These are phyloP conservation scores for Eupeodes luniger DNA, from an alignment of 2,888 invertebrate species.

Conservation along the genomic window DNA sequence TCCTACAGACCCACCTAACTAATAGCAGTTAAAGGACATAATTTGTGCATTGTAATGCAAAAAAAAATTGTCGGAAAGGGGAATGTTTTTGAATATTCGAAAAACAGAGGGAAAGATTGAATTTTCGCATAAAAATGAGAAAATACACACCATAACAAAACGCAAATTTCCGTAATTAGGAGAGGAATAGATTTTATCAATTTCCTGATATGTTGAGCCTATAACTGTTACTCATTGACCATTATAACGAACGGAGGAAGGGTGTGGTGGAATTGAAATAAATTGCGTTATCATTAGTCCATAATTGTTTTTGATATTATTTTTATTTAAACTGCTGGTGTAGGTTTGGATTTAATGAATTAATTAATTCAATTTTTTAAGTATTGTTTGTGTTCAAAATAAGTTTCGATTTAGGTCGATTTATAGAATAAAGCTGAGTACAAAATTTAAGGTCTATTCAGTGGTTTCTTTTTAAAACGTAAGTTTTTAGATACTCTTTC, in stretches of 20 bases:
- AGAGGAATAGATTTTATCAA: slow-evolving; percentile 65
- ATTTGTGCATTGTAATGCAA: slow-evolving; percentile 51
- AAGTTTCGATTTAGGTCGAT: too few relatives aligned
- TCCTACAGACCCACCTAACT: neutral
- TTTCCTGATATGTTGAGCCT: neutral
- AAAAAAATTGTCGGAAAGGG: neutral
- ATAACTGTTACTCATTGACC: slow-evolving; percentile 14
- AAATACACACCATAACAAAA: slow-evolving; percentile 30
- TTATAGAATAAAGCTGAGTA: too few relatives aligned
- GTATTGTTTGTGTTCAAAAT: too few relatives aligned
- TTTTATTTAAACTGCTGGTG: neutral
- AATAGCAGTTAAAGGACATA: slow-evolving; percentile 47
- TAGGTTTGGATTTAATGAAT: neutral
- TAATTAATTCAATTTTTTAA: neutral
- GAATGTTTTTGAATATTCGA: neutral
- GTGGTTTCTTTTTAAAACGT: too few relatives aligned
- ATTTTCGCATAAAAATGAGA: slow-evolving; percentile 2
- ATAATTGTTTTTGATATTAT: neutral
- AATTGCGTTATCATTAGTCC: slow-evolving; percentile 12
- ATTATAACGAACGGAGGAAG: neutral
- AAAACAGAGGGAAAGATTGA: slow-evolving; percentile 23
- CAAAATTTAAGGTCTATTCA: too few relatives aligned
- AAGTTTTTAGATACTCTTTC: too few relatives aligned
- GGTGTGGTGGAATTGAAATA: slow-evolving; percentile 6
- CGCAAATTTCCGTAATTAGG: slow-evolving; percentile 63